phyloP scores from a whole-genome alignment of 2,113 vertebrate species.

The Sinocyclocheilus anshuiensis region DNA sequence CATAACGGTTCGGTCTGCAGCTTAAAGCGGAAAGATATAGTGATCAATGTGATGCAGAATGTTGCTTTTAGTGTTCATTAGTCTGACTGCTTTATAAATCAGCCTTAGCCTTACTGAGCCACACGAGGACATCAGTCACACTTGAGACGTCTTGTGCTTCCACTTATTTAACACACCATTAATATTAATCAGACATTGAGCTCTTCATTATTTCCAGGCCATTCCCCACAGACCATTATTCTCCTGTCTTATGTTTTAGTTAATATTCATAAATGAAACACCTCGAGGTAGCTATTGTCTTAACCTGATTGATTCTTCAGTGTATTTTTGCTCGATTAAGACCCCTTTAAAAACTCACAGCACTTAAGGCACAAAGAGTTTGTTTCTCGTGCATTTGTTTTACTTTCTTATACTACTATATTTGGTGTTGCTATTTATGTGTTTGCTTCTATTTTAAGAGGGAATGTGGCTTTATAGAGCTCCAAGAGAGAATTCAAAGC shows the following conservation, averaged over 20 bases:
- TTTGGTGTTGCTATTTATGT: background rate
- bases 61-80: constrained; percentile 34
- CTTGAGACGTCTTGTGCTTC: constrained; percentile 15
- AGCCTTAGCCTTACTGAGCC: background rate
- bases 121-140: constrained; percentile 7
- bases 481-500: background rate
- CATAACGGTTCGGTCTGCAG: background rate
- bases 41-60: constrained; percentile 15
- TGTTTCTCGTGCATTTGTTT: background rate
- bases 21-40: constrained; percentile 4
- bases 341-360: background rate
- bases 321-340: background rate
- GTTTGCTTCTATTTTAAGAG: background rate
- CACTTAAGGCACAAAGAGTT: background rate
- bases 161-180: constrained; percentile 34
- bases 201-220: constrained; percentile 27
- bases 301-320: constrained; percentile 23
- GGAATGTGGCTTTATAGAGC: background rate
- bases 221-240: constrained; percentile 10
- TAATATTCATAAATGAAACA: constrained; percentile 23
- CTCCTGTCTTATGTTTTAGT: background rate
- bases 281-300: background rate
- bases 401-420: background rate
- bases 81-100: constrained; percentile 20
- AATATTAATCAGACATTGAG: constrained; percentile 33